These are phyloP conservation scores for Melanostigma gelatinosum DNA, from an alignment of 2,113 vertebrate species.

Conservation along the genomic window DNA sequence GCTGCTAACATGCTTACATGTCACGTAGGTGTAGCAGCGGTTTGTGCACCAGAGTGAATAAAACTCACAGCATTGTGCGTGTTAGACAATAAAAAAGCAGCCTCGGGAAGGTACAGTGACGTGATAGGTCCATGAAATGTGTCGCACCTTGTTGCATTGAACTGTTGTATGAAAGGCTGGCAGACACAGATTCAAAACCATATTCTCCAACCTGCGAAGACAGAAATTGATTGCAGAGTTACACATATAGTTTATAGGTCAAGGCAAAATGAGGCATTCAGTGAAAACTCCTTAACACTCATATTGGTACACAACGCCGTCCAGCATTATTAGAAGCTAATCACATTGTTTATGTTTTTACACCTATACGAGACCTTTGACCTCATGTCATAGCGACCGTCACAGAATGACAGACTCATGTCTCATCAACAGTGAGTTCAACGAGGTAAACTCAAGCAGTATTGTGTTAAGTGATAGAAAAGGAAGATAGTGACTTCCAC, in stretches of 20 bases:
- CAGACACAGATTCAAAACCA: conserved; percentile 94
- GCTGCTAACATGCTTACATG: neutral
- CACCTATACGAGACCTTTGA: neutral
- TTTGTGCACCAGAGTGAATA: neutral
- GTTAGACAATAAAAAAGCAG: neutral
- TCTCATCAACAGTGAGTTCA: conserved; percentile 8
- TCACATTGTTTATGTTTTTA: neutral
- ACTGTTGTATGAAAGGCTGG: conserved; percentile 89
- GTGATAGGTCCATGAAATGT: conserved; percentile 9
- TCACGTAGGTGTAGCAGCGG: neutral
- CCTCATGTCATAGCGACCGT: neutral
- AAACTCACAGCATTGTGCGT: no score
- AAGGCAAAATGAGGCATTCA: conserved; percentile 32
- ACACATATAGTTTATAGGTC: neutral
- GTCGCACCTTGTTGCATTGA: conserved; percentile 92
- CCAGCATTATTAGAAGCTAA: neutral
- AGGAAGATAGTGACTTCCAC: neutral
- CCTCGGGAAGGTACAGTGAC: neutral
- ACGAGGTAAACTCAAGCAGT: neutral
- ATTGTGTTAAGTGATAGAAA: neutral
- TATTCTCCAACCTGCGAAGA: conserved; percentile 67
- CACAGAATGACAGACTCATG: neutral
- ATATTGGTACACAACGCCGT: neutral
- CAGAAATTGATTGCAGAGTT: conserved; percentile 19
- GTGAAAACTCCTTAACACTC: neutral